Base-by-base conservation (phyloP, 2,113 vertebrate genomes). In the Desmodus rotundus region DNA sequence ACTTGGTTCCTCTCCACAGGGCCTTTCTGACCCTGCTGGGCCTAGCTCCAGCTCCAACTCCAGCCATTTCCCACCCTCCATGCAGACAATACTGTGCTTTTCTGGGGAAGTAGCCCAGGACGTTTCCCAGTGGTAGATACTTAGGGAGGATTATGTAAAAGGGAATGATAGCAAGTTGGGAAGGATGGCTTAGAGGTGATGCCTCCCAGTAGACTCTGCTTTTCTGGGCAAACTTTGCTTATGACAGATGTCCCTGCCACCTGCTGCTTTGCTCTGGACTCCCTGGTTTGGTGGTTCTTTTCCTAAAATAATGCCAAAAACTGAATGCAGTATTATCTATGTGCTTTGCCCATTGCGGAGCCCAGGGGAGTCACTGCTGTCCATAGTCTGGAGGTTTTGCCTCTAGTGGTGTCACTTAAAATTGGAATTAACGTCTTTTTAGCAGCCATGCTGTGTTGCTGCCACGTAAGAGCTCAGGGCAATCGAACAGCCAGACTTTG, bases 191-290 rank as follows among this genome's bases (percentile, higher is more conserved):
- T 14, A 61, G 92, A 95, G 70, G 36, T 61, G 31, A 76, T 24
- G 6, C 26, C 58, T 94, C 89, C 78, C 82, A 26, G 31, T 19
- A 41, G 67, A 88, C 43, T 82, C 24, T 91, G 61, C 33, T 94
- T 88, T 97, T 63, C 86, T 78, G 83, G 91, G 93, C 72, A 94
- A 94, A 88, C 28, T 5, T 8, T 82, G 52, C 11, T 82, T 81
- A 24, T 56, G 61, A 73, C 93, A 91, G 86, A 70, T 96, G 82
- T 90, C 26, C 91, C 81, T 94, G 45, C 82, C 68, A 83, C 68
- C 82, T 96, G 89, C 91, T 95, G 5, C 74, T 93, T 63, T 94
- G 52, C 73, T 91, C 38, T 94, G 77, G 47, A 86, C 63, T 94
- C 61, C 14, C 12, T 65, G 56, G 41, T 47, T 96, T 94, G 63